These are phyloP conservation scores for Scytalopus superciliaris DNA, from an alignment of 2,113 vertebrate genomes.

Conservation along the genomic window DNA sequence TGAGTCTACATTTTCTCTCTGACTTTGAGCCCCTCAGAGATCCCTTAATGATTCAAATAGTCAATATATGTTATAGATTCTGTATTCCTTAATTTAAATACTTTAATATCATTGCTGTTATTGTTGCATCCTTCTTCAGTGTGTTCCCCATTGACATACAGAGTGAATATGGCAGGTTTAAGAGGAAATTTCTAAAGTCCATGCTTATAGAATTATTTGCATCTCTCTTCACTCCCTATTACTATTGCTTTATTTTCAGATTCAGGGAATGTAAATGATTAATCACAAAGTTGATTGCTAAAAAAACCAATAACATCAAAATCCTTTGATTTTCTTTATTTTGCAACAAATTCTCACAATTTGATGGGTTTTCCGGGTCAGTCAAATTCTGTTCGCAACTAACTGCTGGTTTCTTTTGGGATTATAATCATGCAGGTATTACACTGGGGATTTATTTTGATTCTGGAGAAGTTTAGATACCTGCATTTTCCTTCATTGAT, in stretches of 20 bases:
- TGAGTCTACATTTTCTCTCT: neutral
- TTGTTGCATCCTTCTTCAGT: neutral
- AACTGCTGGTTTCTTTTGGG: neutral
- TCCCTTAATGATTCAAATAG: neutral
- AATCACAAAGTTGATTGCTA: neutral
- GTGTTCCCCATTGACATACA: neutral
- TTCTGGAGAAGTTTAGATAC: neutral
- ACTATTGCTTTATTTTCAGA: neutral
- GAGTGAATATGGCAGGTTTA: neutral
- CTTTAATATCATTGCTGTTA: neutral
- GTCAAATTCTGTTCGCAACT: neutral
- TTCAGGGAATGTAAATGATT: neutral
- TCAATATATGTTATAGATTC: neutral
- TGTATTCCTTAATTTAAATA: neutral
- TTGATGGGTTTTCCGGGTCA: neutral
- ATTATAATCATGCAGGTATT: neutral
- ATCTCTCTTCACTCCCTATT: neutral
- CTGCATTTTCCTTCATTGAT: neutral
- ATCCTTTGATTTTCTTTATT: neutral
- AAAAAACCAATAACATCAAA: neutral
- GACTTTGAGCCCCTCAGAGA: neutral
- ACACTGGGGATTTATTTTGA: accelerated
- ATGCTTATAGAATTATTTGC: neutral
- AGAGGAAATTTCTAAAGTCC: neutral
- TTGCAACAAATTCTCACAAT: neutral